phyloP scores from a whole-genome alignment of 2,113 vertebrate species.

The Hydrolagus affinis region DNA sequence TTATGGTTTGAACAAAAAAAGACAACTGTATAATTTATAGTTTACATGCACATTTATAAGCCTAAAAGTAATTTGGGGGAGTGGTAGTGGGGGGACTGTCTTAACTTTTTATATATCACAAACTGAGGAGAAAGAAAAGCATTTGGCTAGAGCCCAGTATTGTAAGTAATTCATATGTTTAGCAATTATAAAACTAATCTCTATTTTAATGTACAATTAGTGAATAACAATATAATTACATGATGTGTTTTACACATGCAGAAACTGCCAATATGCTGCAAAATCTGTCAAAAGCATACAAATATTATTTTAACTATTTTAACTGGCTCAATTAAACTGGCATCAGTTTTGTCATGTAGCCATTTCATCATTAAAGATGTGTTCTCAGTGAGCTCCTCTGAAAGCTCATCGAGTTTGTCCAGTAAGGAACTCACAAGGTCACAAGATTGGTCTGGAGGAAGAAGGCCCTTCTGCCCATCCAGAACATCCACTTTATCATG shows the following conservation, averaged over 20 bases:
- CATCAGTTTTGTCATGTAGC: not conserved
- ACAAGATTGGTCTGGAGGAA: no score
- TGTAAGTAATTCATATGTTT: slow-evolving; percentile 32
- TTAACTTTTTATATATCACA: slow-evolving; percentile 9
- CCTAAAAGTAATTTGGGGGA: slow-evolving; percentile 16
- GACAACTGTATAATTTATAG: slow-evolving; percentile 20
- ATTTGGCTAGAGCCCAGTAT: slow-evolving; percentile 26
- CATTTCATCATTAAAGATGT: not conserved
- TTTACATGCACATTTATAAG: not conserved
- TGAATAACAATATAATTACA: slow-evolving; percentile 32
- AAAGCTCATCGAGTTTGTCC: no score
- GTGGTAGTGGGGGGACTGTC: not conserved
- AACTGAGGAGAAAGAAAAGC: not conserved
- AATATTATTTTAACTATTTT: slow-evolving; percentile 30
- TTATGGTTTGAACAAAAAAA: slow-evolving; percentile 20
- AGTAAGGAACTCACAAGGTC: no score
- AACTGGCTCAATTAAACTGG: slow-evolving; percentile 9
- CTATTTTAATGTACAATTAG: slow-evolving; percentile 33
- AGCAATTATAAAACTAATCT: slow-evolving; percentile 31
- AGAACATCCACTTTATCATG: no score
- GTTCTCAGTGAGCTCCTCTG: no score
- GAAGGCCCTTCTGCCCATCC: no score
- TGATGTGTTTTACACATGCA: slow-evolving; percentile 29
- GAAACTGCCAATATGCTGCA: slow-evolving; percentile 20
- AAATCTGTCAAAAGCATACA: slow-evolving; percentile 31